Base-by-base conservation (phyloP, 2,888 invertebrate genomes). In the Drosophila histrio region DNA sequence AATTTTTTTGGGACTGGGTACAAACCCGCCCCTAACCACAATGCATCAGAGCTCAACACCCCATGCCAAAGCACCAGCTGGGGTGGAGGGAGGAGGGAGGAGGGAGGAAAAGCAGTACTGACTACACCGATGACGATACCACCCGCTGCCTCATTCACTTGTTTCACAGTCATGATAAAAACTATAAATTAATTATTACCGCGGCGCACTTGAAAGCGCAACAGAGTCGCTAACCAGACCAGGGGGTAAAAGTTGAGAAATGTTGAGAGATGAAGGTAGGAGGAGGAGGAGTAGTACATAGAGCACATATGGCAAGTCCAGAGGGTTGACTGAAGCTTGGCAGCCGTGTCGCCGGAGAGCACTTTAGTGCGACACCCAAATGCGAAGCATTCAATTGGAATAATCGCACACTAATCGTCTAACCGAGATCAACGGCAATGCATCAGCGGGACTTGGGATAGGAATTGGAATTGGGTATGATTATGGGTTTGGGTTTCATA, bases 121-220 rank as follows among this genome's bases (percentile, higher is more conserved):
- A 21, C 11, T 19, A 1, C n/a, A 8, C 2, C 8, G 13, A 3
- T 13, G 24, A 11, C 3, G 36, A 52, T 24, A 43, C 59, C 70
- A 60, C 59, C 71, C 72, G 63, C 62, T 60, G 73, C 61, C 28
- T 21, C 52, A 74, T 73, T 73, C 84, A 78, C 81, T 81, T 84
- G 85, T 79, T 67, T 68, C 58, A 56, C 79, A 72, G 81, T 79
- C 79, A 78, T 79, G 89, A 90, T 89, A 89, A 90, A 74, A 91
- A 90, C 90, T 89, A 89, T 91, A 91, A 91, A 91, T 91, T 91
- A 91, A 91, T 91, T 91, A 90, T 87, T 88, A 79, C 90, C 84
- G 87, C 88, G 90, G 90, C 88, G 87, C 86, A 89, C 82, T 89
- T 87, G 79, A 85, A 87, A 87, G 86, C 69, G 71, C 61, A 77